phyloP scores from a whole-genome alignment of 1,140 invertebrate species.

The Ephestia elutella region DNA sequence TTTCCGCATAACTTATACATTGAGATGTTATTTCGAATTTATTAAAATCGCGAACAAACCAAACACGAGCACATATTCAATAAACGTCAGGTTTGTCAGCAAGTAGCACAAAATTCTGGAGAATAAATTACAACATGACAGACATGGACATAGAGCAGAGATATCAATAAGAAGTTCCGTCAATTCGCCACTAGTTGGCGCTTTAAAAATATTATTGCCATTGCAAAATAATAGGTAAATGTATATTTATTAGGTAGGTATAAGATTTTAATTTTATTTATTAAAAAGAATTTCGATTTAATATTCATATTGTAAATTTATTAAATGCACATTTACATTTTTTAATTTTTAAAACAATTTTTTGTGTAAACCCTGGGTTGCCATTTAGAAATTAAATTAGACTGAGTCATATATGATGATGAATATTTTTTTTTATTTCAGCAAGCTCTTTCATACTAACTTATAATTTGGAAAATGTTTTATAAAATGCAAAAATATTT shows the following conservation, averaged over 20 bases:
- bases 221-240: not conserved
- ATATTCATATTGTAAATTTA: too few species aligned
- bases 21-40: constrained; percentile 45
- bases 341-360: too few species aligned
- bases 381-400: too few species aligned
- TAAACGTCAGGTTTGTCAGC: constrained; percentile 49
- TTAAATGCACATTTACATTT: too few species aligned
- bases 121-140: constrained; percentile 53
- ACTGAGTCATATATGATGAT: too few species aligned
- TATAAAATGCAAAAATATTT: too few species aligned
- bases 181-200: constrained; percentile 60
- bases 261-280: too few species aligned
- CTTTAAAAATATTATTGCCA: constrained; percentile 43
- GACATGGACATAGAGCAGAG: constrained; percentile 55
- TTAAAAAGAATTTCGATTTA: too few species aligned
- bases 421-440: too few species aligned
- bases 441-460: too few species aligned
- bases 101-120: constrained; percentile 56
- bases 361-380: too few species aligned
- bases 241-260: not conserved
- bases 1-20: constrained; percentile 61
- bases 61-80: constrained; percentile 60
- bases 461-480: too few species aligned
- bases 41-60: constrained; percentile 35
- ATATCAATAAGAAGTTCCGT: constrained; percentile 70